Conservation (phyloP, 2,888 invertebrate genomes). For the Tanytarsus gracilentus region DNA sequence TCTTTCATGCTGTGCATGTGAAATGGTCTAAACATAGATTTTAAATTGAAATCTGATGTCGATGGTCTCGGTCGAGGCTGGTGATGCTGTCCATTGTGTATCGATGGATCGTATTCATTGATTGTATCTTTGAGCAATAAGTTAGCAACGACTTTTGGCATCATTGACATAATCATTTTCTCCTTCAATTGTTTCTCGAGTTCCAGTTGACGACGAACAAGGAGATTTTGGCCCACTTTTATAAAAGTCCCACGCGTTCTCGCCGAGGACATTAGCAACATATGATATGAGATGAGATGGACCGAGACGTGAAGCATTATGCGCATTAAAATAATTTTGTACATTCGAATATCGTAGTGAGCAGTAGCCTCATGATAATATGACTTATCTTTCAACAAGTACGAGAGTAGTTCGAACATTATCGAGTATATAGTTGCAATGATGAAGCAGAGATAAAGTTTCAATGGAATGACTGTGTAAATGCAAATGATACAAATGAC, state of each 20-base stretch:
- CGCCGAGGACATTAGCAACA: conserved; percentile 85
- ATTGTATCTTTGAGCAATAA: conserved; percentile 72
- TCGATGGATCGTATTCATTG: conserved; percentile 34
- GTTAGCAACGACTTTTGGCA: conserved; percentile 88
- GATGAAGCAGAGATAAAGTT: conserved; percentile 72
- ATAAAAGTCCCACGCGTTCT: conserved; percentile 92
- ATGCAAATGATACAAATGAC: conserved; percentile 81
- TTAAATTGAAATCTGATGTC: conserved; percentile 47
- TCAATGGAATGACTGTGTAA: conserved; percentile 88
- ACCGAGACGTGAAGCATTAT: conserved; percentile 78
- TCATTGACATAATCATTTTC: conserved; percentile 94
- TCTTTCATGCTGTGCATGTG: conserved; percentile 96
- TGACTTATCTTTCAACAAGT: conserved; percentile 20
- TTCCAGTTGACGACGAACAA: conserved; percentile 81
- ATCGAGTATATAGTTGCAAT: conserved; percentile 77
- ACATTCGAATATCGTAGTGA: conserved; percentile 42
- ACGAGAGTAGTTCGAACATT: conserved; percentile 69
- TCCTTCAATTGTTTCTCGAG: conserved; percentile 91
- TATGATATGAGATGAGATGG: conserved; percentile 86
- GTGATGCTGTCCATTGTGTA: conserved; percentile 31
- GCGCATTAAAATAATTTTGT: conserved; percentile 56
- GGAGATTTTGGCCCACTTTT: conserved; percentile 88
- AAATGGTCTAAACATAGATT: conserved; percentile 84
- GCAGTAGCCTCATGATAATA: conserved; percentile 35
- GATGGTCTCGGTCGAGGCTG: conserved; percentile 39